Percentiles rank a stretch among this genome's conserved stretches.
phyloP scores from a whole-genome alignment of 2,888 invertebrate species.

The Lasioglossum morio region DNA sequence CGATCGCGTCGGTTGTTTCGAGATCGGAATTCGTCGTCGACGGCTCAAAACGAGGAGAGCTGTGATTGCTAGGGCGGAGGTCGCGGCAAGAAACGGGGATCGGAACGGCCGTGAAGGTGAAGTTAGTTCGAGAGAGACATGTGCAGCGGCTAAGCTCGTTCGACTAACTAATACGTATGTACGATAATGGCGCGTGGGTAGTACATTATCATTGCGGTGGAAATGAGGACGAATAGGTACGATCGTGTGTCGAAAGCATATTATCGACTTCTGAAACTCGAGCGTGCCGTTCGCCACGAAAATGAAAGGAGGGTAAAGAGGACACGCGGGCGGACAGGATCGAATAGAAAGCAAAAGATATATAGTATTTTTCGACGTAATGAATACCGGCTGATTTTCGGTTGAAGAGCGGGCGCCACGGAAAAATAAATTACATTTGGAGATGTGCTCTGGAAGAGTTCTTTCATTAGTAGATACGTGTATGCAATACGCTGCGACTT shows the following conservation, averaged over 20 bases:
- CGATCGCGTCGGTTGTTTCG: not conserved
- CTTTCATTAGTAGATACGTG: not conserved
- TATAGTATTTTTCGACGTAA: not conserved
- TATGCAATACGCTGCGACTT: no score
- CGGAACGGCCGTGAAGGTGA: constrained; percentile 15
- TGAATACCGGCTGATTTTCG: not conserved
- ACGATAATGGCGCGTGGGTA: constrained; percentile 51
- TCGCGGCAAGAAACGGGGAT: constrained; percentile 10
- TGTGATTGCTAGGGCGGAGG: not conserved
- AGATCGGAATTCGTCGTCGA: not conserved
- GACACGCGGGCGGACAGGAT: not conserved
- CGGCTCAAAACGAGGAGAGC: not conserved
- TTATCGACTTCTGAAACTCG: constrained; percentile 55
- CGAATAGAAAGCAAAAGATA: not conserved
- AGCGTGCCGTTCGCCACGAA: not conserved
- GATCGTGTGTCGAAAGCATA: constrained; percentile 60
- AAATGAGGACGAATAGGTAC: constrained; percentile 64
- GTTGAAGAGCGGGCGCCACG: not conserved
- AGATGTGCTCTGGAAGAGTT: not conserved
- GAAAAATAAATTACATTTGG: not conserved
- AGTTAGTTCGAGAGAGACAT: constrained; percentile 18
- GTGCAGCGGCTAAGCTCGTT: constrained; percentile 51
- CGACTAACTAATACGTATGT: constrained; percentile 56
- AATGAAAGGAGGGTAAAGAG: not conserved
- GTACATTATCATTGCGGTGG: constrained; percentile 48